Base-by-base conservation (phyloP, 2,113 vertebrate genomes). In the Ageneiosus marmoratus region DNA sequence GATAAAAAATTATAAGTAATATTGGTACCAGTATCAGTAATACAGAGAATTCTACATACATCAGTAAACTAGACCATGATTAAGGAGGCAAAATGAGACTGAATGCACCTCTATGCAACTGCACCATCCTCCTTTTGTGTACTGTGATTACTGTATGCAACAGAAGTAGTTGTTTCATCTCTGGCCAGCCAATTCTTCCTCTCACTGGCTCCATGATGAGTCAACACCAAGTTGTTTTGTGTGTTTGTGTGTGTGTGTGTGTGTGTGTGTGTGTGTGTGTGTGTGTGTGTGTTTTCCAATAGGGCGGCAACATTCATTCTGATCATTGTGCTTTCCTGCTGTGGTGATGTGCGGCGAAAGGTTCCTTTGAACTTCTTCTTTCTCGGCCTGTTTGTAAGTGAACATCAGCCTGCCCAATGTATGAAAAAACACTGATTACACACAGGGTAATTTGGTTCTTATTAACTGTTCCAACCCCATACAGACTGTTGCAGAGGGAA, bases 351-450 rank as follows among this genome's bases (percentile, higher is more conserved):
- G 41, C 93, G 93, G 4, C 92, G 94, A 41, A 92, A 86, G 86
- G 93, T 95, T 69, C 96, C 96, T 44, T 85, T 91, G 22, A 96
- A 96, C 90, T 96, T 95, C 89, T 91, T 96, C 41, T 90, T 95
- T 74, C 93, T 96, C 84, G 89, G 87, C 51, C 29, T 96, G 67
- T 96, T 96, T 93, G 96, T 97, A 93, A 96, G 95, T 96, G 87
- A 86, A 67, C 8, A 41, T 88, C 46, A 89, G 84, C 79, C 22
- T 82, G 67, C 32, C 74, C 46, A 80, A 85, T 60, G 62, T 69
- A 77, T 82, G 44, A 60, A 9, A 18, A 70, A 56, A 79, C 34
- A 29, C n/a, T n/a, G n/a, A 15, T 34, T 51, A 20, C 11, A 73
- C 10, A 44, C 34, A 13, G 16, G 24, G 9, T 56, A 6, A 70